A percentile compares a stretch with the other conserved stretches of the same genome.
phyloP scores from a whole-genome alignment of 2,797 vertebrate species.

The Poeciliopsis turneri region DNA sequence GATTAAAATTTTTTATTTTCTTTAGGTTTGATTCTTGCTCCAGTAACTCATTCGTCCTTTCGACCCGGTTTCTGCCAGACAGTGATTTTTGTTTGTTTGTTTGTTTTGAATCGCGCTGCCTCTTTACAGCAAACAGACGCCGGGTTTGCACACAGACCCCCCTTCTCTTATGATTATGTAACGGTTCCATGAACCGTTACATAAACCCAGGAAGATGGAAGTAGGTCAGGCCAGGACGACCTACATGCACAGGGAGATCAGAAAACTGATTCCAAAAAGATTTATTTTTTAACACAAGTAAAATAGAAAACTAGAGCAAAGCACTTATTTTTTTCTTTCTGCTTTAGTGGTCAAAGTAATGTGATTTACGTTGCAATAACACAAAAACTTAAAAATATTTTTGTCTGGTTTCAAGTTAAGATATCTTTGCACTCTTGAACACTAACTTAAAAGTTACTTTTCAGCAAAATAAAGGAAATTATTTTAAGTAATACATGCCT shows the following conservation, averaged over 20 bases:
- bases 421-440: too few relatives aligned
- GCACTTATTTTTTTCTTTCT: not conserved
- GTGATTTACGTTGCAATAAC: not conserved
- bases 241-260: conserved; percentile 49
- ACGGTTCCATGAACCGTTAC: conserved; percentile 72
- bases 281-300: not conserved
- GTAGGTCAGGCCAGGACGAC: conserved; percentile 65
- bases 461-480: too few relatives aligned
- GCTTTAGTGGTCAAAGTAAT: not conserved
- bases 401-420: too few relatives aligned
- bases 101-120: conserved; percentile 8
- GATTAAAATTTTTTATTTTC: not conserved
- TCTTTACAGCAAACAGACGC: conserved; percentile 34
- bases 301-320: not conserved
- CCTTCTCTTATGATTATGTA: conserved; percentile 65
- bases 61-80: conserved; percentile 38
- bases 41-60: conserved; percentile 7
- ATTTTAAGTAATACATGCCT: too few relatives aligned
- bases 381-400: too few relatives aligned
- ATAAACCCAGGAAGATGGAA: conserved; percentile 72
- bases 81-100: not conserved
- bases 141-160: conserved; percentile 30
- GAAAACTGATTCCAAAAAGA: not conserved
- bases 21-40: not conserved
- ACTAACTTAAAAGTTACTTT: too few relatives aligned